Evolutionary conservation across 2,888 invertebrate species (phyloP).

Genomic region (Cistogaster globosa): DNA sequence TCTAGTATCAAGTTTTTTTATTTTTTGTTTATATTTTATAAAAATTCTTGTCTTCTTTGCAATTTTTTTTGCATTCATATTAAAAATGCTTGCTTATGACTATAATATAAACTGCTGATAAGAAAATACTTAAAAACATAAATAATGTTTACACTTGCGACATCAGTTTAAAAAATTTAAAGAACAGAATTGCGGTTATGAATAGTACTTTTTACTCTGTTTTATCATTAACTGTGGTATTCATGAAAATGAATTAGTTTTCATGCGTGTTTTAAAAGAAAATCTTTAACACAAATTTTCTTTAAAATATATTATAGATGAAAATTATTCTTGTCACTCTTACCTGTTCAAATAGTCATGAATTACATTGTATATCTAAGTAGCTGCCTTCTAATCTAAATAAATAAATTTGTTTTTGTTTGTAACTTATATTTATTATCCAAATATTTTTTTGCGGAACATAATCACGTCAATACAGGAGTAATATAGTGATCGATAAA

Average conservation of each 20-base stretch:
- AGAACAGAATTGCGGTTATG: conserved; percentile 4
- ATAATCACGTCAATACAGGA: conserved; percentile 24
- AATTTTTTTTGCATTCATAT: conserved; percentile 1
- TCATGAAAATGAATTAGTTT: no score
- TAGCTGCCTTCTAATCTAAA: no score
- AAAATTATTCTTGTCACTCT: no score
- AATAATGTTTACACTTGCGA: conserved; percentile 43
- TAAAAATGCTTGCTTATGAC: conserved; percentile 27
- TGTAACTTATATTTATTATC: neutral
- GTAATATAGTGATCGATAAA: neutral
- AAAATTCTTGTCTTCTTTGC: conserved; percentile 13
- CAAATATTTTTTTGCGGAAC: neutral
- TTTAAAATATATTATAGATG: no score
- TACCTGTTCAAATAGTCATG: no score
- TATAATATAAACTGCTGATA: conserved; percentile 47
- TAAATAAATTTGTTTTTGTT: no score
- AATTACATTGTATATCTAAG: no score
- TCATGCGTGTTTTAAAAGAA: no score
- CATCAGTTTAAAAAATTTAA: conserved; percentile 23
- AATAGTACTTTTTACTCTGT: neutral
- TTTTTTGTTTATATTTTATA: neutral
- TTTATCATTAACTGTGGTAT: no score
- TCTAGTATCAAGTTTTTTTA: no score
- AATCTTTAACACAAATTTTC: no score
- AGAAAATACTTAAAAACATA: conserved; percentile 29